A percentile compares a stretch with the other conserved stretches of the same genome.
phyloP scores from a whole-genome alignment of 2,113 vertebrate species.

The Neofelis nebulosa region DNA sequence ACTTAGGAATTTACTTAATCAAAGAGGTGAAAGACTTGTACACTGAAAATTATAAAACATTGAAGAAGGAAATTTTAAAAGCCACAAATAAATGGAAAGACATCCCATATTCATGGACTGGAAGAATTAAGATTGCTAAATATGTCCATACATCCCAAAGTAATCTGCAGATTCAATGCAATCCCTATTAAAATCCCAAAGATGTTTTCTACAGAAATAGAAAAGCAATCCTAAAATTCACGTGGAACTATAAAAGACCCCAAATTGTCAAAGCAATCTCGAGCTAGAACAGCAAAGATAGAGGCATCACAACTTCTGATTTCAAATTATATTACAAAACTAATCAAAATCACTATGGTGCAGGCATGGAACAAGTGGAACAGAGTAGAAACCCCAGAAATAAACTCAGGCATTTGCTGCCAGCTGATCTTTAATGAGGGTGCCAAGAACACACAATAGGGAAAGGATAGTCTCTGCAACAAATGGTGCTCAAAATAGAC shows the following conservation, averaged over 20 bases:
- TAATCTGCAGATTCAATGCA: not conserved
- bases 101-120: not conserved
- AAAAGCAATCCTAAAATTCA: not conserved
- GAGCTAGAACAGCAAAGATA: not conserved
- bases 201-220: not conserved
- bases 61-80: not conserved
- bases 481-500: not conserved
- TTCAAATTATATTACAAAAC: not conserved
- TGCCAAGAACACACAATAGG: not conserved
- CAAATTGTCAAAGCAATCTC: not conserved
- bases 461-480: not conserved
- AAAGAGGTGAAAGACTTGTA: not conserved
- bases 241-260: not conserved
- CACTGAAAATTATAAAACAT: not conserved
- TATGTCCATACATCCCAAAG: not conserved
- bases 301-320: not conserved
- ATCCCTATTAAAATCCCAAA: not conserved
- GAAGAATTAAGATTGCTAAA: not conserved
- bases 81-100: not conserved
- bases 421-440: not conserved
- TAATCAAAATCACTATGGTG: not conserved
- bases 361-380: not conserved
- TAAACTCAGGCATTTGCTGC: not conserved
- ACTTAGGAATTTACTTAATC: not conserved
- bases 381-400: not conserved